These are phyloP conservation scores for Enteromius trimaculatus DNA, from an alignment of 2,797 vertebrate genomes.

Conservation along the genomic window DNA sequence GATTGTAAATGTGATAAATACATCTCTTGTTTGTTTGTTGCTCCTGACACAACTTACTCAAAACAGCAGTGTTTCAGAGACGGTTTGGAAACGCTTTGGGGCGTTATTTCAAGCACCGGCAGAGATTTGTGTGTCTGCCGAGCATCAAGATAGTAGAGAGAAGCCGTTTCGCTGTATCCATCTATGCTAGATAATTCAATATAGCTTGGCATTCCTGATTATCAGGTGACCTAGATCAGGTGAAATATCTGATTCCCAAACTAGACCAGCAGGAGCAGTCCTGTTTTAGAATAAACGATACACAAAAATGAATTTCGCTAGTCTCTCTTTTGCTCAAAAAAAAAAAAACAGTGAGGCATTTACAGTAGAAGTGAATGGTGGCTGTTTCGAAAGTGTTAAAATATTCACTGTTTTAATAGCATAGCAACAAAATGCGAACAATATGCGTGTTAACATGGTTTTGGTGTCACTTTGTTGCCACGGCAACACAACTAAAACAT, in stretches of 20 bases:
- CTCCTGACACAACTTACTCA: conserved; percentile 7
- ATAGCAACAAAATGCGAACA: not conserved
- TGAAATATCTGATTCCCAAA: conserved; percentile 61
- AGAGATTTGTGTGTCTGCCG: conserved; percentile 1
- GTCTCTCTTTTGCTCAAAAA: not conserved
- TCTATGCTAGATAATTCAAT: conserved; percentile 50
- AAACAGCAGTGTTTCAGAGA: conserved; percentile 22
- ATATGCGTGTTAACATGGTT: conserved; percentile 5
- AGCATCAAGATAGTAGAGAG: not conserved
- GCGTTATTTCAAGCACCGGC: not conserved
- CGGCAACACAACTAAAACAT: not conserved
- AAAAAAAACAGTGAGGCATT: not conserved
- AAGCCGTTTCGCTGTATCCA: conserved; percentile 6
- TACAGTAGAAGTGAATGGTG: not conserved
- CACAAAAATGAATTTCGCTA: not conserved
- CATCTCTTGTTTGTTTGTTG: conserved; percentile 20
- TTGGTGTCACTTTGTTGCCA: not conserved
- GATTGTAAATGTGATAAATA: not conserved
- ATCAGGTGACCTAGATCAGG: conserved; percentile 55
- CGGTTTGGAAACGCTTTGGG: not conserved
- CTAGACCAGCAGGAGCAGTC: conserved; percentile 54
- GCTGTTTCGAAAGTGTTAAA: not conserved
- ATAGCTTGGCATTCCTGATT: conserved; percentile 52
- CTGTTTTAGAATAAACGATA: conserved; percentile 49
- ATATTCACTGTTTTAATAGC: not conserved